Percentiles rank a stretch among this genome's conserved stretches.
Conservation (phyloP, 2,797 vertebrate species). For the Cuculus canorus region DNA sequence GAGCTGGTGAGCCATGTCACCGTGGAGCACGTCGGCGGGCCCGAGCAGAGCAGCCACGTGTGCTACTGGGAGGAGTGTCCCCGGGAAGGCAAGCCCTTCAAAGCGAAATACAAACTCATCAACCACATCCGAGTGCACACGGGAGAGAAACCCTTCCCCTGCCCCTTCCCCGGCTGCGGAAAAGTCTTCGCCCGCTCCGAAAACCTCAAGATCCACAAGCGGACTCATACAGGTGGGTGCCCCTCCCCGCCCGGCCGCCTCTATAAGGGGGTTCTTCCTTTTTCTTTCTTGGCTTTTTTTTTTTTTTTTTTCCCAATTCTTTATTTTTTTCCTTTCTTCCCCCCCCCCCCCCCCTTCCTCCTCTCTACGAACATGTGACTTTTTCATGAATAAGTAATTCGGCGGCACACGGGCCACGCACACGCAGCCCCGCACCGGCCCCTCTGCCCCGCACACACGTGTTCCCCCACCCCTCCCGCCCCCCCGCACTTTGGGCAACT, state of each 20-base stretch:
- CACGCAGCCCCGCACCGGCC: constrained; percentile 29
- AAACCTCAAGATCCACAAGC: constrained; percentile 97
- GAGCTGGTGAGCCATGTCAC: constrained; percentile 97
- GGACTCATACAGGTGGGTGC: constrained; percentile 96
- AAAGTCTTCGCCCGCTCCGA: constrained; percentile 97
- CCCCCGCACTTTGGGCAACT: neutral
- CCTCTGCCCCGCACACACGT: constrained; percentile 39
- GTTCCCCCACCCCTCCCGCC: neutral
- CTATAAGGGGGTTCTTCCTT: neutral
- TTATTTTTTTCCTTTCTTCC: too few relatives aligned
- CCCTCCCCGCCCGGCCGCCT: neutral
- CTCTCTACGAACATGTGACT: constrained; percentile 61
- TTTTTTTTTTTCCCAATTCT: too few relatives aligned
- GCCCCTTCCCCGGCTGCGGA: constrained; percentile 94
- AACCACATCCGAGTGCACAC: constrained; percentile 97
- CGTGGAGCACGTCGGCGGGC: constrained; percentile 96
- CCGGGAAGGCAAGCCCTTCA: constrained; percentile 93
- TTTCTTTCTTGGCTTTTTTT: neutral
- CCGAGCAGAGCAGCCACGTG: constrained; percentile 93
- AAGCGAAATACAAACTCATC: constrained; percentile 97
- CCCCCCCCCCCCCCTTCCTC: neutral
- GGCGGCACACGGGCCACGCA: constrained; percentile 59
- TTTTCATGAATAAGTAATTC: constrained; percentile 80
- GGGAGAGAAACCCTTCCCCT: constrained; percentile 95
- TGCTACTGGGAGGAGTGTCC: constrained; percentile 97